Conservation (phyloP, 2,888 invertebrate species). For the Syritta pipiens region DNA sequence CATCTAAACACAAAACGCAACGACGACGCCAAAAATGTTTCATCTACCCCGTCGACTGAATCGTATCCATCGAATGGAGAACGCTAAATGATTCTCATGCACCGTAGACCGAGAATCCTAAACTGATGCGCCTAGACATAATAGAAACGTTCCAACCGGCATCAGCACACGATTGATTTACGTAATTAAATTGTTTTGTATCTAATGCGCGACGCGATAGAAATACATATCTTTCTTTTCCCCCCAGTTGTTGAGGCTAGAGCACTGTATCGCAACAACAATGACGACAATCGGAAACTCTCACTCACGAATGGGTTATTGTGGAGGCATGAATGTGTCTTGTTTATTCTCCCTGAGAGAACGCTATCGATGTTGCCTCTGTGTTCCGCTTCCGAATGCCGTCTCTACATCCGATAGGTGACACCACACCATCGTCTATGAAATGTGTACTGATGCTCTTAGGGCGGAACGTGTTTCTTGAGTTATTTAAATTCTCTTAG, state of each 20-base stretch:
- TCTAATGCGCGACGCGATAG: slow-evolving; percentile 41
- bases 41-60: slow-evolving; percentile 49
- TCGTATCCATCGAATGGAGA: slow-evolving; percentile 51
- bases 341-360: too few relatives aligned
- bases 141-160: slow-evolving; percentile 29
- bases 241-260: neutral
- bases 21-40: slow-evolving; percentile 20
- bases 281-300: slow-evolving; percentile 58
- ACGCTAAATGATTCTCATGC: slow-evolving; percentile 56
- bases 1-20: slow-evolving; percentile 10
- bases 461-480: too few relatives aligned
- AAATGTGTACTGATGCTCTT: too few relatives aligned
- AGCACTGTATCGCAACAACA: slow-evolving; percentile 51
- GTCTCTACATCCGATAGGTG: too few relatives aligned
- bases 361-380: too few relatives aligned
- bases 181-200: slow-evolving; percentile 59
- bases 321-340: too few relatives aligned
- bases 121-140: slow-evolving; percentile 53
- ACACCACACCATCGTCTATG: too few relatives aligned
- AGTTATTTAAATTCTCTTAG: too few relatives aligned
- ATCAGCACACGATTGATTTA: slow-evolving; percentile 38
- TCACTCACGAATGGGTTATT: slow-evolving; percentile 1
- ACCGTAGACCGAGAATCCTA: slow-evolving; percentile 39
- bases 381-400: too few relatives aligned
- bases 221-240: neutral